These are phyloP conservation scores for Mizuhopecten yessoensis DNA, from an alignment of 1,140 invertebrate genomes.

Conservation along the genomic window DNA sequence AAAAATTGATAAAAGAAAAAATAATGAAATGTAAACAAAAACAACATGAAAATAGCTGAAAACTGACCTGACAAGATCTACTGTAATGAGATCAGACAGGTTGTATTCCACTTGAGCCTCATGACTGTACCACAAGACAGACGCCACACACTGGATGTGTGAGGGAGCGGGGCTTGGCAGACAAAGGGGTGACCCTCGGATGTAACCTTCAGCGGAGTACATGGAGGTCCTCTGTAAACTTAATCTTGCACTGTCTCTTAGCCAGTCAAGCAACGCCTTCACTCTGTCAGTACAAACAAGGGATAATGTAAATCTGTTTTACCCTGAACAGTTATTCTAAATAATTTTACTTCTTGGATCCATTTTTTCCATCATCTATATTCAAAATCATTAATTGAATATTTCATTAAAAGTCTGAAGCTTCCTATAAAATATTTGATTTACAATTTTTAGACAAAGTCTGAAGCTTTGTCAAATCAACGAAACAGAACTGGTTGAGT, in stretches of 20 bases:
- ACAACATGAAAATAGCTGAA: background rate
- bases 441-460: too few relatives aligned
- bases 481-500: too few relatives aligned
- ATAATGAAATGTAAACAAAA: too few relatives aligned
- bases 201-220: conserved; percentile 66
- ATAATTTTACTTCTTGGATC: too few relatives aligned
- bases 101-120: conserved; percentile 85
- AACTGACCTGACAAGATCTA: conserved; percentile 79
- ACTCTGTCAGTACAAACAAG: conserved; percentile 81
- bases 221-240: conserved; percentile 74
- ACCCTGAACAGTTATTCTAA: too few relatives aligned
- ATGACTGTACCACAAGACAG: conserved; percentile 92
- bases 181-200: conserved; percentile 62
- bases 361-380: too few relatives aligned
- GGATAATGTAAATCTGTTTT: too few relatives aligned
- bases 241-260: conserved; percentile 85
- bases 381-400: too few relatives aligned
- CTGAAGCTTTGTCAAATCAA: too few relatives aligned
- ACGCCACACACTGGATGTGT: conserved; percentile 89
- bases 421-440: too few relatives aligned
- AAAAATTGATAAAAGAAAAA: too few relatives aligned
- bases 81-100: conserved; percentile 74
- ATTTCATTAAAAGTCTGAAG: too few relatives aligned
- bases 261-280: conserved; percentile 87
- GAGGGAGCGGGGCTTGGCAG: conserved; percentile 79